phyloP scores from a whole-genome alignment of 1,140 invertebrate species.

The Pachypeltis micranthus region DNA sequence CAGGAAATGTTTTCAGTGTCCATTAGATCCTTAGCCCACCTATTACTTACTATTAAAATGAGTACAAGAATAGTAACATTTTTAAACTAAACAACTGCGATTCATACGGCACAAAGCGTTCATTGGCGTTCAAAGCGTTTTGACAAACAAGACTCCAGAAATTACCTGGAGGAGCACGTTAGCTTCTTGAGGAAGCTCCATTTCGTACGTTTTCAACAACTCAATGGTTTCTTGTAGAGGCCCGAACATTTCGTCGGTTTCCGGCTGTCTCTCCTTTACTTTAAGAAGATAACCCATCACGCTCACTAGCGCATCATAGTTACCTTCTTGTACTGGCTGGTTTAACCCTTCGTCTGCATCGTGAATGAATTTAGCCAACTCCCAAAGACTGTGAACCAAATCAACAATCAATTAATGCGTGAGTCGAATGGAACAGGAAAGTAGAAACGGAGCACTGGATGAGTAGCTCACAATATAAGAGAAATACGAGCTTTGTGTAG shows the following conservation, averaged over 20 bases:
- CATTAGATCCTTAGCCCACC: too few species aligned
- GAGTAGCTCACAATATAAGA: too few species aligned
- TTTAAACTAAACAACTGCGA: too few species aligned
- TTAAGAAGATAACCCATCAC: constrained; percentile 74
- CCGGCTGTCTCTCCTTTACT: constrained; percentile 63
- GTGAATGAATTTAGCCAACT: constrained; percentile 45
- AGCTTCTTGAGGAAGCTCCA: constrained; percentile 77
- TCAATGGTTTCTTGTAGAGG: constrained; percentile 80
- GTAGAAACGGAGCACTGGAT: too few species aligned
- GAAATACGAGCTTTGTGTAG: too few species aligned
- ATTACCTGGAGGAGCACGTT: constrained; percentile 60
- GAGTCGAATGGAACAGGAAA: background rate
- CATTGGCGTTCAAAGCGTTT: too few species aligned
- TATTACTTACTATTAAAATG: too few species aligned
- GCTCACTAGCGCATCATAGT: constrained; percentile 63
- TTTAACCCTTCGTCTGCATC: constrained; percentile 57
- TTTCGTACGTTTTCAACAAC: constrained; percentile 71
- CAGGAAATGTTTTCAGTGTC: too few species aligned
- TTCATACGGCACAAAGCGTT: too few species aligned
- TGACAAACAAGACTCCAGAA: too few species aligned
- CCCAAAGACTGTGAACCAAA: constrained; percentile 36
- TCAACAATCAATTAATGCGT: too few species aligned
- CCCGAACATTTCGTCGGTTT: constrained; percentile 86
- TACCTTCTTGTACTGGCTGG: constrained; percentile 66
- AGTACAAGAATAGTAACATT: too few species aligned